Evolutionary conservation across 2,797 vertebrate genomes (phyloP).

Genomic region (Oryzias dopingdopingensis): DNA sequence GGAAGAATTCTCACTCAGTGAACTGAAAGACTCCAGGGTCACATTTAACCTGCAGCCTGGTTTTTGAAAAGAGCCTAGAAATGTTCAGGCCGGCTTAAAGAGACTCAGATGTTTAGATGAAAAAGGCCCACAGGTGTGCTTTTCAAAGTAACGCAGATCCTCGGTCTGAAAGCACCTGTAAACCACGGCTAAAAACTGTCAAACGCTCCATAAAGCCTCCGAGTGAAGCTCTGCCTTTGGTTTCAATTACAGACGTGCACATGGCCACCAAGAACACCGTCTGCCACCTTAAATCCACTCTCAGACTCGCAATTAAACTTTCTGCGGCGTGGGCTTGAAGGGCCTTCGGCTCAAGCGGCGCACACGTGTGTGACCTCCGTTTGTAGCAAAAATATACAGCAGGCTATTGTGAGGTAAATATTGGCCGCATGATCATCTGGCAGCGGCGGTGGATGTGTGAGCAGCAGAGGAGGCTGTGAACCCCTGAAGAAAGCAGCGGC

Average conservation of each 20-base stretch:
- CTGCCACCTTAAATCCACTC: constrained; percentile 29
- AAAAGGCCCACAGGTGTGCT: constrained; percentile 19
- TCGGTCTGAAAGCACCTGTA: constrained; percentile 15
- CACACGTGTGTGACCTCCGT: constrained; percentile 25
- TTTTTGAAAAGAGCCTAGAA: neutral
- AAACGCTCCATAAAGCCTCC: constrained; percentile 8
- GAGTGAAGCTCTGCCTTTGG: constrained; percentile 15
- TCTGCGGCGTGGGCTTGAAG: constrained; percentile 14
- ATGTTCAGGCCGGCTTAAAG: constrained; percentile 10
- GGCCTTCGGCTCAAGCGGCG: constrained; percentile 14
- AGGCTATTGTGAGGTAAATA: constrained; percentile 50
- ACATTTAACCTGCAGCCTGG: neutral
- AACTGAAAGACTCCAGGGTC: neutral
- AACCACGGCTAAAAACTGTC: constrained; percentile 19
- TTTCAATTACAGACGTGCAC: constrained; percentile 8
- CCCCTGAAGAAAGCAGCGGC: no score
- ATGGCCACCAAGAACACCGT: constrained; percentile 11
- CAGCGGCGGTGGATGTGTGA: neutral
- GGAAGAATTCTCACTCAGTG: no score
- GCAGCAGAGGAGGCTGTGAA: no score
- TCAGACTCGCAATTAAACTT: constrained; percentile 39
- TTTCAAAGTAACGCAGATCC: constrained; percentile 2
- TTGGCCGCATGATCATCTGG: constrained; percentile 21
- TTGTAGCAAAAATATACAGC: constrained; percentile 38
- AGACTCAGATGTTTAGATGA: constrained; percentile 8